phyloP scores from a whole-genome alignment of 2,888 invertebrate species.

The Proisotoma minuta region DNA sequence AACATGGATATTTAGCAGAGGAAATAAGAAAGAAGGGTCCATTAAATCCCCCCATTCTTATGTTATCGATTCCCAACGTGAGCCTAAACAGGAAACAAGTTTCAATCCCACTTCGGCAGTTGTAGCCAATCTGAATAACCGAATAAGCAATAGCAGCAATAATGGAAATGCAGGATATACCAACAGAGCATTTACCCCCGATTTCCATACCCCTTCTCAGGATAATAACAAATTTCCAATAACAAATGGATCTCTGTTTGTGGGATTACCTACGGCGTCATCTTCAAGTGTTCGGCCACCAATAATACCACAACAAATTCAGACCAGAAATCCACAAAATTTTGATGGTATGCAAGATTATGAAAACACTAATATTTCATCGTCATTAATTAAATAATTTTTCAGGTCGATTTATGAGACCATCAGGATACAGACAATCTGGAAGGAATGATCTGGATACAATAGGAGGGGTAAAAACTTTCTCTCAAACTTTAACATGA shows the following conservation, averaged over 20 bases:
- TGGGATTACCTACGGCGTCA: constrained; percentile 30
- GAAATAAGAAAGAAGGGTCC: constrained; percentile 14
- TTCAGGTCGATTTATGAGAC: no score
- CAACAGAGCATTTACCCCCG: constrained; percentile 8
- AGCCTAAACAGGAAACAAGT: constrained; percentile 22
- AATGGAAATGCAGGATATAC: constrained; percentile 14
- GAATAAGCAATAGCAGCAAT: constrained; percentile 21
- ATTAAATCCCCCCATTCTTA: constrained; percentile 1
- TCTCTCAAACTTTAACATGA: not conserved
- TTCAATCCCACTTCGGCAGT: not conserved
- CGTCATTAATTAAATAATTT: no score
- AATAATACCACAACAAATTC: no score
- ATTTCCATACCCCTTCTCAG: no score
- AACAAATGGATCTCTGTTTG: constrained; percentile 40
- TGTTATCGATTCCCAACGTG: constrained; percentile 15
- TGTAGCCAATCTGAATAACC: constrained; percentile 6
- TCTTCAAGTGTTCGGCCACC: no score
- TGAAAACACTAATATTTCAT: no score
- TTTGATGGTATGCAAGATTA: no score
- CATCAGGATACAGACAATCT: constrained; percentile 6
- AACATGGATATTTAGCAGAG: constrained; percentile 34
- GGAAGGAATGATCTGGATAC: not conserved
- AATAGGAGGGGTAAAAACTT: not conserved
- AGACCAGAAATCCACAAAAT: no score
- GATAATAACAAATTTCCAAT: constrained; percentile 38